Base-by-base conservation (phyloP, 2,888 invertebrate species). In the Caenorhabditis macrosperma region DNA sequence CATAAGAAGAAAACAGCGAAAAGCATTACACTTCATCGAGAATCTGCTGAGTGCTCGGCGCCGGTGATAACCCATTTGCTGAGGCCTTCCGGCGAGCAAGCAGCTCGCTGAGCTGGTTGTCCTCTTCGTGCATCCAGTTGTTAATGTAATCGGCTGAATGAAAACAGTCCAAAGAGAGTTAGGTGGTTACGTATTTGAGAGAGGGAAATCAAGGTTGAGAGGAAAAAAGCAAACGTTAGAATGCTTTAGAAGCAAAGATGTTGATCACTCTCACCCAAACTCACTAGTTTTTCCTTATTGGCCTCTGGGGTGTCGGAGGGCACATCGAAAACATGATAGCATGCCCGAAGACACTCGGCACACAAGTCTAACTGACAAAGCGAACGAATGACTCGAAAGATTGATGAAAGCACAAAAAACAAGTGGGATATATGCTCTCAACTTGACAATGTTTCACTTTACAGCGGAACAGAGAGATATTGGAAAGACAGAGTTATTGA, bases 211-310 rank as follows among this genome's bases (percentile, higher is more conserved):
- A 46, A 20, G n/a, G 44, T 28, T 24, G 38, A 28, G 28, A 60
- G 12, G 44, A 46, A 26, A 60, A 22, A 50, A 52, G 41, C 7
- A 41, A 60, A n/a, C 2, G 24, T 26, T 38, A 59, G 7, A 52
- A 41, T n/a, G n/a, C n/a, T 54, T 33, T 38, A 71, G 20, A 30
- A 63, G 57, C 24, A 6, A 20, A 41, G 54, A n/a, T 64, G 38
- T 74, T 74, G 35, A 57, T 74, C 64, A 61, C 30, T 15, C 41
- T 44, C 46, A 55, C n/a, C 15, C 46, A 17, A 20, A 77, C 76
- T 77, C 68, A 77, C 76, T 77, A 77, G 67, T 77, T 77, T 59
- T 57, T 67, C 61, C 76, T 67, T 61, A 63, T 69, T 77, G 68
- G 76, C 48, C 61, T 68, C 61, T 63, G 24, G 68, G 76, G 76